Evolutionary conservation across 1,140 invertebrate genomes (phyloP), one percentile per base, ranked within the genome.

Genomic region (Trachymyrmex cornetzi): DNA sequence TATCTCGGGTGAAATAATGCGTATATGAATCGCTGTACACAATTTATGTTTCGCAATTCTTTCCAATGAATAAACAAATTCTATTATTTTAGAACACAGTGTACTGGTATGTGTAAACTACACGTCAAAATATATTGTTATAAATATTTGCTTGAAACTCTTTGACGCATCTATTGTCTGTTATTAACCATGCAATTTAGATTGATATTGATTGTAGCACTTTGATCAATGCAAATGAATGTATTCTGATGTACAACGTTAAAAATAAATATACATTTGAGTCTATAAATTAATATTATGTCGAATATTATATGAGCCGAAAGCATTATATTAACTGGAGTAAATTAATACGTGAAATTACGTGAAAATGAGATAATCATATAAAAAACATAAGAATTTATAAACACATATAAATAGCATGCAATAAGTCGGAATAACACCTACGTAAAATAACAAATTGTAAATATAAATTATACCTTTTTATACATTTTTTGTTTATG

Each of bases 121-220:
- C n/a, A 30, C 30, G 4, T 77, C 4, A 57, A 77, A 61, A 44
- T 77, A 44, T 61, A 27, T 61, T 75, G 6, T n/a, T 24, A 38
- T 44, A 61, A 61, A 77, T 57, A 75, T 61, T 61, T 1, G 22
- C 16, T 77, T 34, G 0, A 16, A 38, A 12, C 3, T 44, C 22
- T 75, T 75, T 57, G 38, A 16, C 19, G 4, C 4, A 9, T 38
- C 64, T 19, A 5, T 27, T 30, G 30, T 22, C 11, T 50, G 38
- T 69, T 48, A 50, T 69, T 69, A 69, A 50, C 44, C 44, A 69
- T 81, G 16, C 38, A 55, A 69, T 57, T 22, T 2, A 71, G 12
- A 24, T 55, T 11, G 14, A 69, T 69, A 55, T 69, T 19, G 14
- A 71, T 80, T 2, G 3, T 12, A 50, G n/a, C n/a, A 50, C 14